These are phyloP conservation scores for Smittia sp. DNA, from an alignment of 2,888 invertebrate genomes.

Conservation along the genomic window DNA sequence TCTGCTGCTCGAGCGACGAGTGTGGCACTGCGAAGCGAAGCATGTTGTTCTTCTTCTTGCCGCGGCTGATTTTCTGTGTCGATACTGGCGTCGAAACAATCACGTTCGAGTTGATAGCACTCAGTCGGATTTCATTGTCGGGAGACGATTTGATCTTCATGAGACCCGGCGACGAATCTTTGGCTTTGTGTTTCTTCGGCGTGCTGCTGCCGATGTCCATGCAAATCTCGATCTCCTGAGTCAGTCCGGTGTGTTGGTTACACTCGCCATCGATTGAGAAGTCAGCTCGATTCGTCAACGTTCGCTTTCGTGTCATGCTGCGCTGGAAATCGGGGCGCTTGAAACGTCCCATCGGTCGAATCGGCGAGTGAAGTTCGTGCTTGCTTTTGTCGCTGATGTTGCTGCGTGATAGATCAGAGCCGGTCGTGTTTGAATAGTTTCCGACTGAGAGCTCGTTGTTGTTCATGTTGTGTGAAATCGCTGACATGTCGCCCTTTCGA, in stretches of 20 bases:
- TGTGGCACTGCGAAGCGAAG: slow-evolving; percentile 50
- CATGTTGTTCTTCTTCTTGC: slow-evolving; percentile 54
- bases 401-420: slow-evolving; percentile 46
- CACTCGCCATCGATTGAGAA: slow-evolving; percentile 53
- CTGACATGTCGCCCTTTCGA: slow-evolving; percentile 54
- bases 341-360: slow-evolving; percentile 50
- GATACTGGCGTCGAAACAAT: slow-evolving; percentile 81
- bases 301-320: slow-evolving; percentile 62
- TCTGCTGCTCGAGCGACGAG: slow-evolving; percentile 56
- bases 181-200: slow-evolving; percentile 64
- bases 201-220: slow-evolving; percentile 67
- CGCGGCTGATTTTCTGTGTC: slow-evolving; percentile 57
- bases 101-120: slow-evolving; percentile 59
- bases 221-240: slow-evolving; percentile 65
- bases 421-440: slow-evolving; percentile 44
- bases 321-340: slow-evolving; percentile 55
- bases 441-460: slow-evolving; percentile 43
- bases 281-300: slow-evolving; percentile 53
- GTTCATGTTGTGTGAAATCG: slow-evolving; percentile 47
- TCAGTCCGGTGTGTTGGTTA: slow-evolving; percentile 63
- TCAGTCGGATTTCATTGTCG: slow-evolving; percentile 60
- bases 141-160: slow-evolving; percentile 63
- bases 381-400: slow-evolving; percentile 50
- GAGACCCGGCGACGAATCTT: slow-evolving; percentile 56
- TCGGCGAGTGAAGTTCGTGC: slow-evolving; percentile 49